These are phyloP conservation scores for Lycocerus yunnanus DNA, from an alignment of 2,888 invertebrate genomes.

Conservation along the genomic window DNA sequence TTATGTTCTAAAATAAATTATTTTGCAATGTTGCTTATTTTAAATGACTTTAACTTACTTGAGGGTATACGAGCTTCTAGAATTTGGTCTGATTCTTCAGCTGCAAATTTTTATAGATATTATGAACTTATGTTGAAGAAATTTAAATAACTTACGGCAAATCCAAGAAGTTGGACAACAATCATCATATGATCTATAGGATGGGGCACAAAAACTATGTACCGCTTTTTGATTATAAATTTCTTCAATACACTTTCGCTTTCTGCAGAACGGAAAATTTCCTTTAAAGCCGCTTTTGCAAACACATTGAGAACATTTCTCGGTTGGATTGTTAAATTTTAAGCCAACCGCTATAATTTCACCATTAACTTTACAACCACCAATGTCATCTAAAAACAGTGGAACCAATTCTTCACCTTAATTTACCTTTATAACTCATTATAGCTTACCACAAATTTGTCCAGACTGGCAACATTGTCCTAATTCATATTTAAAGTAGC, in stretches of 20 bases:
- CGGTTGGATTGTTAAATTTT: slow-evolving; percentile 20
- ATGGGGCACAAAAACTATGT: slow-evolving; percentile 23
- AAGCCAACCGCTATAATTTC: slow-evolving; percentile 25
- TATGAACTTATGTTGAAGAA: not conserved
- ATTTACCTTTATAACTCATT: not conserved
- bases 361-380: slow-evolving; percentile 25
- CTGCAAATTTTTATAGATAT: not conserved
- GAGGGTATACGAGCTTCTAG: not conserved
- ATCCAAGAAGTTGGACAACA: slow-evolving; percentile 31
- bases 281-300: slow-evolving; percentile 33
- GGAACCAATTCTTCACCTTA: too few species aligned
- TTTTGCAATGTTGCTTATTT: not conserved
- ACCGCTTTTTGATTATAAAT: slow-evolving; percentile 7
- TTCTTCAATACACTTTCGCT: slow-evolving; percentile 23
- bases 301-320: slow-evolving; percentile 31
- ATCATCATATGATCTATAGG: slow-evolving; percentile 4
- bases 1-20: not conserved
- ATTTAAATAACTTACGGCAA: slow-evolving; percentile 13
- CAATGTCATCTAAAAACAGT: slow-evolving; percentile 21
- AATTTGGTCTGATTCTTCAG: not conserved
- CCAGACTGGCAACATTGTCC: not conserved
- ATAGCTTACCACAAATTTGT: not conserved
- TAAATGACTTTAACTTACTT: not conserved
- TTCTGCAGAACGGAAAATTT: slow-evolving; percentile 19
- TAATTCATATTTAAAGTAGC: not conserved